phyloP scores from a whole-genome alignment of 2,113 vertebrate species.

The Aplodontia rufa region DNA sequence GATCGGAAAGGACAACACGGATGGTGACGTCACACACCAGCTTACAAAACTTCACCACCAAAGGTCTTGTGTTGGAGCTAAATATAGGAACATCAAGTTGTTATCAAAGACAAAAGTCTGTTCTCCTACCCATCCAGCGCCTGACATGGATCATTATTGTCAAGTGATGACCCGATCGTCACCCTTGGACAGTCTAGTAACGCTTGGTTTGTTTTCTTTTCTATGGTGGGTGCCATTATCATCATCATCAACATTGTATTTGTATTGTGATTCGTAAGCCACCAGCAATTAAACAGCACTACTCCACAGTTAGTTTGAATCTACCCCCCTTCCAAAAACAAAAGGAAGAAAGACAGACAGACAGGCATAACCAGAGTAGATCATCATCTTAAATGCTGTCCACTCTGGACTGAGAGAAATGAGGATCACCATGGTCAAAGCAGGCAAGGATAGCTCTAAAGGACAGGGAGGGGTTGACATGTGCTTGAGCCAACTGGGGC shows the following conservation, averaged over 20 bases:
- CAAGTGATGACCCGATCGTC: neutral
- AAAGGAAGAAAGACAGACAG: too few relatives aligned
- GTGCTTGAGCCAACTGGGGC: neutral
- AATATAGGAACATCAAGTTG: neutral
- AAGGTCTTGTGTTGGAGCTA: neutral
- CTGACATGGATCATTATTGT: too few relatives aligned
- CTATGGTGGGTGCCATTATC: accelerated
- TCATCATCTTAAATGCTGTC: slow-evolving; percentile 11
- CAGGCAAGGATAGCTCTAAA: neutral
- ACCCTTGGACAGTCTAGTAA: neutral
- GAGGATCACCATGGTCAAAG: neutral
- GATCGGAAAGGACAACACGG: neutral
- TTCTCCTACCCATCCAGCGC: accelerated
- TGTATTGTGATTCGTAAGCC: too few relatives aligned
- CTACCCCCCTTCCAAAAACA: slow-evolving; percentile 59
- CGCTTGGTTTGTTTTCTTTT: neutral
- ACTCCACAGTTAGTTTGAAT: slow-evolving; percentile 4
- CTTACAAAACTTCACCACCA: neutral
- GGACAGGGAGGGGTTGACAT: too few relatives aligned
- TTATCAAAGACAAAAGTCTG: neutral
- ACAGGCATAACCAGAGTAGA: slow-evolving; percentile 36
- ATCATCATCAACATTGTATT: too few relatives aligned
- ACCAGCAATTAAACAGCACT: neutral
- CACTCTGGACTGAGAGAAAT: neutral
- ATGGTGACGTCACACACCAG: neutral